These are phyloP conservation scores for Leptopterna dolabrata DNA, from an alignment of 2,888 invertebrate genomes.

Conservation along the genomic window DNA sequence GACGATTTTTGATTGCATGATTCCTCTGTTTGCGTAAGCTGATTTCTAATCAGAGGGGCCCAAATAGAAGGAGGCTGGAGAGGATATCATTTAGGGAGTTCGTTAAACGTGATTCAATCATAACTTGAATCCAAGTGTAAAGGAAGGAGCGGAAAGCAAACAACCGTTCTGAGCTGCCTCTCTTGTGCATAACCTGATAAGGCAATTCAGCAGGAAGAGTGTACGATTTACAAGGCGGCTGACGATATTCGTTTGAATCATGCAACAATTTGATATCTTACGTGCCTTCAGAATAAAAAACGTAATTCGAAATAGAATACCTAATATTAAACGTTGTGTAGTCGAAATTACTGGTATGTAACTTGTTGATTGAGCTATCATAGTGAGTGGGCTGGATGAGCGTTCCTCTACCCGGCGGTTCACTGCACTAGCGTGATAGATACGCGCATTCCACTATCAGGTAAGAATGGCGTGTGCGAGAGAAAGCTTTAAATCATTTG, in stretches of 20 bases:
- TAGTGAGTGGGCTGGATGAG: no score
- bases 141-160: not conserved
- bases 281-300: no score
- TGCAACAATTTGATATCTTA: no score
- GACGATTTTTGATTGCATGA: not conserved
- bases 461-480: no score
- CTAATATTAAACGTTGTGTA: no score
- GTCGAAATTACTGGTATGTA: no score
- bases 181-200: not conserved
- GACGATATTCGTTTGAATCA: not conserved
- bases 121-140: not conserved
- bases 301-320: no score
- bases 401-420: no score
- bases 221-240: not conserved
- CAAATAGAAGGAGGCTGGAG: not conserved
- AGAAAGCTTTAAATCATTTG: no score
- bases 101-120: slow-evolving; percentile 17
- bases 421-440: no score
- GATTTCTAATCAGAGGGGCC: not conserved
- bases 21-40: not conserved
- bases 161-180: not conserved
- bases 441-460: no score
- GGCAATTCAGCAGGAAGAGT: not conserved
- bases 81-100: not conserved
- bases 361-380: no score